Conservation (phyloP, 2,113 vertebrate species). For the Gambusia holbrooki region DNA sequence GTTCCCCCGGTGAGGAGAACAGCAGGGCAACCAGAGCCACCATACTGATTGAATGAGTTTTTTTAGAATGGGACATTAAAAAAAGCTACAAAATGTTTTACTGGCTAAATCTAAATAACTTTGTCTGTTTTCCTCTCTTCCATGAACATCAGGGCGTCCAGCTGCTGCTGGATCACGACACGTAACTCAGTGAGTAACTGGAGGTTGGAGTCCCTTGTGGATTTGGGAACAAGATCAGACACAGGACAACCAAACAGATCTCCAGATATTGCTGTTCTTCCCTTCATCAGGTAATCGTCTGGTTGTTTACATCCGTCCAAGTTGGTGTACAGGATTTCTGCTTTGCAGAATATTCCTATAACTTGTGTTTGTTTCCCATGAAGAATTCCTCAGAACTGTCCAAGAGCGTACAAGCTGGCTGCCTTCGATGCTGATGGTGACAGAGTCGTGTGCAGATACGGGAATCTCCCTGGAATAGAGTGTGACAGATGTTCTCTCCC, state of each 20-base stretch:
- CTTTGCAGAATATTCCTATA: not conserved
- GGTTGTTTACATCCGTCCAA: not conserved
- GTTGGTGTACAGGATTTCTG: not conserved
- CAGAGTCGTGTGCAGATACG: constrained; percentile 71
- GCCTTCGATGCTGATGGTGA: constrained; percentile 75
- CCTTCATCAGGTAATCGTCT: constrained; percentile 67
- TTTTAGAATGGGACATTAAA: not conserved
- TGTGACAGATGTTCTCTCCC: constrained; percentile 43
- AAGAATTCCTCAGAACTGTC: constrained; percentile 78
- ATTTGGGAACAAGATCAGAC: constrained; percentile 78
- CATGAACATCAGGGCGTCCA: constrained; percentile 2
- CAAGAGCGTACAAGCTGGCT: constrained; percentile 59
- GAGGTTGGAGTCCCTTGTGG: constrained; percentile 57
- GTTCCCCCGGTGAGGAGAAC: not conserved
- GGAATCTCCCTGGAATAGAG: constrained; percentile 2
- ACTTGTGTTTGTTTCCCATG: not conserved
- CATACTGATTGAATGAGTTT: too few species aligned
- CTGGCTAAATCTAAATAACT: not conserved
- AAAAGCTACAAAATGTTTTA: not conserved
- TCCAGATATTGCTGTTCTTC: constrained; percentile 64
- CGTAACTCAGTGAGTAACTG: accelerated
- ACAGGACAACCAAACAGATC: constrained; percentile 70
- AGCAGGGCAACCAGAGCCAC: too few species aligned
- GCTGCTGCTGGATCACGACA: constrained; percentile 61
- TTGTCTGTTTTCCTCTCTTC: not conserved